Conservation (phyloP, 2,113 vertebrate genomes). For the Odocoileus hemionus region DNA sequence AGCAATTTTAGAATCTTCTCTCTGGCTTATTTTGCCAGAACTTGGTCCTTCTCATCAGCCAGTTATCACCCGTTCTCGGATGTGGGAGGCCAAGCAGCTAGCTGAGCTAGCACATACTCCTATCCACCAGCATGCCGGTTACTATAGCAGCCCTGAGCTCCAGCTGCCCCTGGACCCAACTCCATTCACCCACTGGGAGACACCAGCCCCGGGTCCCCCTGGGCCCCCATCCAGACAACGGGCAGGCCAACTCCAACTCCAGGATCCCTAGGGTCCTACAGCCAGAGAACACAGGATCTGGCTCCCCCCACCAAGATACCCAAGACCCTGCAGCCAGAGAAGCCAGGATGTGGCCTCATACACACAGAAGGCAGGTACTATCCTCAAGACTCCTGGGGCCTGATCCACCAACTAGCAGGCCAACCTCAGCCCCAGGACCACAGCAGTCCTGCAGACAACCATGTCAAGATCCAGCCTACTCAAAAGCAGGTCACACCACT, state of each 20-base stretch:
- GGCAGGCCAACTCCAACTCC: background rate
- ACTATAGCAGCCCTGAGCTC: background rate
- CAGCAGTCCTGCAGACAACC: background rate
- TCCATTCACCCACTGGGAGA: rapidly evolving
- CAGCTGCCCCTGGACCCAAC: background rate
- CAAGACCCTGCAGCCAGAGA: background rate
- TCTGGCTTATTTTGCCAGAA: background rate
- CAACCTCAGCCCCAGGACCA: background rate
- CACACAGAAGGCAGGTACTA: background rate
- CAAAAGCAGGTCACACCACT: background rate
- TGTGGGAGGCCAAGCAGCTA: background rate
- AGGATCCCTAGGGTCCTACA: rapidly evolving
- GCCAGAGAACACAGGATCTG: background rate
- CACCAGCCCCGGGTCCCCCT: background rate
- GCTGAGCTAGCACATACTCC: background rate
- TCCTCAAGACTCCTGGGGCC: background rate
- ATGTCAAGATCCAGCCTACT: background rate
- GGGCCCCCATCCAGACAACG: rapidly evolving
- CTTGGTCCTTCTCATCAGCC: background rate
- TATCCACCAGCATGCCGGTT: background rate
- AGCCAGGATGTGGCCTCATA: background rate
- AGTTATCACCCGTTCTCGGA: background rate
- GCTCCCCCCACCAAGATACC: background rate
- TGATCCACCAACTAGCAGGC: background rate
- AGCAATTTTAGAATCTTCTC: background rate